Evolutionary conservation across 1,140 invertebrate species (phyloP).

Genomic region (Pteromalus puparum): DNA sequence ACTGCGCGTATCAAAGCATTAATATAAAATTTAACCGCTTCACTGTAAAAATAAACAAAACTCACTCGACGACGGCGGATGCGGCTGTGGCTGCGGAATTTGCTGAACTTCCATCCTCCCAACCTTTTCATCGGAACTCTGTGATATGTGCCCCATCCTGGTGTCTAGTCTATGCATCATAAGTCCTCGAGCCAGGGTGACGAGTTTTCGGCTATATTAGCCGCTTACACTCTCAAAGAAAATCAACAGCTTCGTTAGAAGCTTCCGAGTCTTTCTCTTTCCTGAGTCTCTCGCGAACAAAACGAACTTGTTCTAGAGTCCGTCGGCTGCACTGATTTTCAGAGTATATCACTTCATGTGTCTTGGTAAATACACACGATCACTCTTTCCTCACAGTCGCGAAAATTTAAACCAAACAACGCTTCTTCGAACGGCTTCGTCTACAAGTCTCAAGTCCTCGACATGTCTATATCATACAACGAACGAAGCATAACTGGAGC

Average conservation of each 20-base stretch:
- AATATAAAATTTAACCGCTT: too few species aligned
- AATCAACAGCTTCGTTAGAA: not conserved
- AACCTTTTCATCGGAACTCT: conserved; percentile 56
- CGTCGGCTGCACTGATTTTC: not conserved
- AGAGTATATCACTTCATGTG: too few species aligned
- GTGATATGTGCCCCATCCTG: conserved; percentile 59
- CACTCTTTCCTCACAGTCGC: too few species aligned
- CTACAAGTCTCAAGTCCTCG: too few species aligned
- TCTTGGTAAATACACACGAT: too few species aligned
- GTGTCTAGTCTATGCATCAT: conserved; percentile 64
- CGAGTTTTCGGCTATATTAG: not conserved
- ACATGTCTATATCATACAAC: too few species aligned
- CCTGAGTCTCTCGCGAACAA: not conserved
- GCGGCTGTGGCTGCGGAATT: conserved; percentile 62
- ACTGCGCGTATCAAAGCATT: too few species aligned
- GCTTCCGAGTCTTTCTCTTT: not conserved
- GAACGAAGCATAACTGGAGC: not conserved
- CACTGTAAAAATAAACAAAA: too few species aligned
- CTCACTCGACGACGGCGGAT: conserved; percentile 67
- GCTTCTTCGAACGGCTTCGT: too few species aligned
- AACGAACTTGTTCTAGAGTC: not conserved
- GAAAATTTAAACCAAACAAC: too few species aligned
- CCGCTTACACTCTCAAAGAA: conserved; percentile 6
- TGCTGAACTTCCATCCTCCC: conserved; percentile 58
- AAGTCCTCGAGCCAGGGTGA: conserved; percentile 50